Conservation (phyloP, 2,797 vertebrate species). For the Emydoidea blandingii region DNA sequence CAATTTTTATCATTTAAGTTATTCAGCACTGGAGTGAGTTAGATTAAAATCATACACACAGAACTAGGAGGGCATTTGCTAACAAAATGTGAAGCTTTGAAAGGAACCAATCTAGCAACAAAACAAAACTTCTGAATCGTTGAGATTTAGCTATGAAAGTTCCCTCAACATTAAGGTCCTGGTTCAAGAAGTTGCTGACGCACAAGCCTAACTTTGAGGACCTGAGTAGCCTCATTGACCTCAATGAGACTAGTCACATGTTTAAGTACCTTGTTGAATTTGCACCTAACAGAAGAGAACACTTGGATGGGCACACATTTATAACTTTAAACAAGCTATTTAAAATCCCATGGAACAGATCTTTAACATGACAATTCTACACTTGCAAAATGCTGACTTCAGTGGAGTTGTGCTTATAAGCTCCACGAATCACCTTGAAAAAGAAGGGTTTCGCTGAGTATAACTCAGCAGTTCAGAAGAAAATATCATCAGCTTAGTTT, state of each 20-base stretch:
- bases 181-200: background rate
- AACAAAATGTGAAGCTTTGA: background rate
- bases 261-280: background rate
- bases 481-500: background rate
- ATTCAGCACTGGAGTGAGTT: background rate
- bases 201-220: background rate
- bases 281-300: background rate
- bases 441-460: background rate
- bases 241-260: background rate
- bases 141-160: background rate
- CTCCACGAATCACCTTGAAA: background rate
- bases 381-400: background rate
- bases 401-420: fast-evolving
- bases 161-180: background rate
- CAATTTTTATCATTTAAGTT: background rate
- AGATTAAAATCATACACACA: background rate
- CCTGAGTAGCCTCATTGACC: background rate
- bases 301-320: background rate
- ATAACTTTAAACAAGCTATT: background rate
- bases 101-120: background rate
- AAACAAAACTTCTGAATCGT: background rate
- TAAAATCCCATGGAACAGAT: background rate
- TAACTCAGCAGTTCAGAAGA: background rate
- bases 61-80: background rate
- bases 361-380: background rate